Percentiles rank a stretch among this genome's conserved stretches.
phyloP scores from a whole-genome alignment of 2,113 vertebrate genomes.

The Xenopus borealis region DNA sequence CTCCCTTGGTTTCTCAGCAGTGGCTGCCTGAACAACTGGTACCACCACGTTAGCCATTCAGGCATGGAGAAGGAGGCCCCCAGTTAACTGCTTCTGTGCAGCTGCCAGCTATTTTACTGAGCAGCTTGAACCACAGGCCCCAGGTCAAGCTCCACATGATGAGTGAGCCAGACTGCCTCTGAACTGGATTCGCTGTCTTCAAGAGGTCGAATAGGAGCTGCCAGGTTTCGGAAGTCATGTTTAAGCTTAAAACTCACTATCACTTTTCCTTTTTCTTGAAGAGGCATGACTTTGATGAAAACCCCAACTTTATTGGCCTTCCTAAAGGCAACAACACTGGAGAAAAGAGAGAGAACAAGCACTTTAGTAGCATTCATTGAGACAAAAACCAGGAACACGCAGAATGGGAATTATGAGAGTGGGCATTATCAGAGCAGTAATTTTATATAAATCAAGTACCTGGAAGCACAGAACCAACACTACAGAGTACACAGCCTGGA shows the following conservation, averaged over 20 bases:
- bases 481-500: too few relatives aligned
- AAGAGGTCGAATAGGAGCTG: conserved; percentile 77
- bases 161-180: conserved; percentile 90
- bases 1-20: background rate
- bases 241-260: conserved; percentile 91
- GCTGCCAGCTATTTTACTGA: conserved; percentile 50
- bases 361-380: background rate
- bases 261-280: conserved; percentile 83
- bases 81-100: background rate
- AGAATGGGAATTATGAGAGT: too few relatives aligned
- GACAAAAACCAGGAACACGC: too few relatives aligned
- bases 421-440: too few relatives aligned
- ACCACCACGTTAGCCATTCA: background rate
- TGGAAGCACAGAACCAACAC: too few relatives aligned
- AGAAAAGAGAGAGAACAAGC: conserved; percentile 40
- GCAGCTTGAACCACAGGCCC: conserved; percentile 77
- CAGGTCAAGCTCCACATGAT: conserved; percentile 90
- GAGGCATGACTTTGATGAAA: conserved; percentile 96
- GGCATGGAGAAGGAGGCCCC: background rate
- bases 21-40: too few relatives aligned
- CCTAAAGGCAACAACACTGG: conserved; percentile 89
- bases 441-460: too few relatives aligned
- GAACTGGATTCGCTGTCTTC: conserved; percentile 76
- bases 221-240: conserved; percentile 93
- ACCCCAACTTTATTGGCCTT: conserved; percentile 98